Evolutionary conservation across 2,797 vertebrate genomes (phyloP), one percentile per base, ranked within the genome.

Genomic region (Acrossocheilus wenchowensis): DNA sequence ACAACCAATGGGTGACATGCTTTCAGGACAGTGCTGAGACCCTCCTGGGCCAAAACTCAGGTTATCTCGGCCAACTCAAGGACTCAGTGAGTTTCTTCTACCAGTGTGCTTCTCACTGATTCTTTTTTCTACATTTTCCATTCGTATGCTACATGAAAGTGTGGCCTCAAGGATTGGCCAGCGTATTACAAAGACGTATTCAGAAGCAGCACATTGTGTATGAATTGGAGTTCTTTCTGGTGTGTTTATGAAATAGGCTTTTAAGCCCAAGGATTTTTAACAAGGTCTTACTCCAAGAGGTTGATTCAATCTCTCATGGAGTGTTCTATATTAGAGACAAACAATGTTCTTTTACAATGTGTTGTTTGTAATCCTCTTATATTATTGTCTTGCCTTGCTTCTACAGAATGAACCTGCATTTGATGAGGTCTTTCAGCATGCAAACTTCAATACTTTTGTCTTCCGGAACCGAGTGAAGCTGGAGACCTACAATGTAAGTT

Each of bases 1-100:
- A 99, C 86, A 99, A 99, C 92, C 98, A 99, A 92, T 99, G 98
- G 98, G 95, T 99, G 91, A 99, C 97, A 9, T 99, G 98, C 92
- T 99, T 99, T 95, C 98, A 99, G 92, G 98, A 99, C 69, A 92
- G 95, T 64, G 98, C 97, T 2, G 98, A 99, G 93, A 93, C 96
- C 85, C 97, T 99, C 90, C 95, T 99, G 80, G 98, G 98, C 81
- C 97, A 99, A 89, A 98, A 94, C 0, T 91, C 97, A 5, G 94
- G 95, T 88, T 97, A 98, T 89, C 93, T 99, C 34, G 98, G 98
- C 80, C 97, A 99, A 84, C 94, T 99, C 82, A 98, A 96, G 92
- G 98, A 98, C 74, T 98, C 98, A 85, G 98, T 99, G 88, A 95
- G 85, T 62, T 45, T 41, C 54, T 83, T 62, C 15, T 45, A 48